Evolutionary conservation across 2,888 invertebrate species (phyloP), one percentile per base, ranked within the genome.

Genomic region (Arge pagana): DNA sequence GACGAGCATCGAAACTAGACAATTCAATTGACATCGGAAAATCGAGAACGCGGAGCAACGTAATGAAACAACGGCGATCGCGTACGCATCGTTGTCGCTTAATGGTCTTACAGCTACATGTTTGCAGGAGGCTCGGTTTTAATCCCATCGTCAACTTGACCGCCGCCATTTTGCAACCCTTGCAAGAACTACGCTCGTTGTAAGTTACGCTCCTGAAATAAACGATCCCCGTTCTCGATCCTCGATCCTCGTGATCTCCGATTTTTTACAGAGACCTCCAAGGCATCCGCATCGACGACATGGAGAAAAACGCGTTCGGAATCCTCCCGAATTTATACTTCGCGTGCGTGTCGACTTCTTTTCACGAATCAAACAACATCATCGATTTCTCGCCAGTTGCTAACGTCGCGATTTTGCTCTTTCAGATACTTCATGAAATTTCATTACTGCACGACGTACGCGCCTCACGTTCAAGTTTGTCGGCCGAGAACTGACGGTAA

Each of bases 401-500:
- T n/a, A n/a, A n/a, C n/a, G n/a, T n/a, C n/a, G n/a, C n/a, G n/a
- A n/a, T n/a, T n/a, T n/a, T n/a, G n/a, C n/a, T 4, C 48, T 67
- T 68, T 10, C 59, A 81, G 80, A 23, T 81, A 84, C 57, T 85
- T 85, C 57, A 82, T 82, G 57, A 81, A 81, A 36, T 87, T 86
- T 65, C 79, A 81, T 60, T 86, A 83, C 65, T 87, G 87, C 62
- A 80, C 82, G 2, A 67, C 68, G 3, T 83, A 80, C 69, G 83
- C 82, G 1, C 83, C 84, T 0, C 73, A 76, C 31, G 82, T 84
- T 4, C 75, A 78, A 42, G 78, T 79, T 59, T 87, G 87, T 61
- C 77, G 76, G 24, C 87, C 87, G 0, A 75, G 78, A 18, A 82
- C 82, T 10, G 86, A 87, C 67, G 87, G 86, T 73, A 72, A 71